Evolutionary conservation across 2,888 invertebrate genomes (phyloP).

Genomic region (Caprella mutica): DNA sequence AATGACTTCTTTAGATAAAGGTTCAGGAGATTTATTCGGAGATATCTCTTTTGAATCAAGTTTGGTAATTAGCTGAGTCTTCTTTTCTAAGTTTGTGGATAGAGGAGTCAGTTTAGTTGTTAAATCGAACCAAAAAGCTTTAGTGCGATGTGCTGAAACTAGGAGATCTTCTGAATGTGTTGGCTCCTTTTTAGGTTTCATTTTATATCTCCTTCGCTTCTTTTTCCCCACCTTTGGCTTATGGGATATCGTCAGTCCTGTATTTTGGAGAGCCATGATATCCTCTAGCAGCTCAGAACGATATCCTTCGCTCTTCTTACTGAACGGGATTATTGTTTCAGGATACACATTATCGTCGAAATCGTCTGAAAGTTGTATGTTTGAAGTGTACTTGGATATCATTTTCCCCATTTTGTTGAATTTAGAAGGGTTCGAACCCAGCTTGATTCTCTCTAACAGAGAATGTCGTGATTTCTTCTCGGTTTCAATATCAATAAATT

Average conservation of each 20-base stretch:
- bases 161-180: conserved; percentile 16
- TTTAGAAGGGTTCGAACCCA: too few relatives aligned
- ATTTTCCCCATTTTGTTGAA: too few relatives aligned
- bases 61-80: background rate
- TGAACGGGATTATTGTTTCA: too few relatives aligned
- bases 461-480: conserved; percentile 1
- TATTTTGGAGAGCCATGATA: conserved; percentile 3
- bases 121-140: conserved; percentile 27
- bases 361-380: too few relatives aligned
- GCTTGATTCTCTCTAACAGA: background rate
- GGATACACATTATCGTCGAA: too few relatives aligned
- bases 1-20: too few relatives aligned
- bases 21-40: background rate
- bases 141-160: conserved; percentile 17
- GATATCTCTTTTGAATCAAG: background rate
- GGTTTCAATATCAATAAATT: conserved; percentile 1
- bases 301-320: background rate
- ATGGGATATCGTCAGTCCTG: background rate
- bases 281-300: conserved; percentile 1
- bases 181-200: too few relatives aligned
- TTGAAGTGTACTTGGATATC: too few relatives aligned
- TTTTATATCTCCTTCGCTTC: too few relatives aligned
- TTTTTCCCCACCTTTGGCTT: background rate
- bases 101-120: conserved; percentile 12
- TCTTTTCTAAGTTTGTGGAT: background rate